These are phyloP conservation scores for Bambusicola thoracicus DNA, from an alignment of 2,113 vertebrate species.

Conservation along the genomic window DNA sequence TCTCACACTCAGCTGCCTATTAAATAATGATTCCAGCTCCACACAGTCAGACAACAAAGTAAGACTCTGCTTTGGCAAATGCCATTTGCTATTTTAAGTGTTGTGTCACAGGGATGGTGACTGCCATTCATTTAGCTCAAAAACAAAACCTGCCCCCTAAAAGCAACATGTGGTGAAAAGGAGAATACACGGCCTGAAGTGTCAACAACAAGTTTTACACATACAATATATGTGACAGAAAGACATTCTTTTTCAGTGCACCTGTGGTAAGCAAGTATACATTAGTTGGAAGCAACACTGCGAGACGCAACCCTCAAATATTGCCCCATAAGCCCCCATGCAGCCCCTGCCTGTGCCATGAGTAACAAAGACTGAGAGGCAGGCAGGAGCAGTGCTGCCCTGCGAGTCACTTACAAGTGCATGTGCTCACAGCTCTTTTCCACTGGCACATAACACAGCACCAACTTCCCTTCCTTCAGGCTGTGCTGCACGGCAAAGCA, in stretches of 20 bases:
- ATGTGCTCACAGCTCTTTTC: fast-evolving
- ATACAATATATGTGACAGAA: background rate
- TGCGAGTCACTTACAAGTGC: fast-evolving
- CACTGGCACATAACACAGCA: background rate
- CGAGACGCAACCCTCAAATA: no score
- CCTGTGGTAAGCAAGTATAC: background rate
- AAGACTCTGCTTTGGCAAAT: background rate
- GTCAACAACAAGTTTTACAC: background rate
- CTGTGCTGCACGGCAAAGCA: background rate
- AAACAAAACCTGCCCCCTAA: background rate
- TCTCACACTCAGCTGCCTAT: background rate
- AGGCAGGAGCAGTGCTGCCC: fast-evolving
- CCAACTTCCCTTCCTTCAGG: background rate
- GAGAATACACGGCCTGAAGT: background rate
- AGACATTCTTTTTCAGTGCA: background rate
- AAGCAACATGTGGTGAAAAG: background rate
- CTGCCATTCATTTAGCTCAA: background rate
- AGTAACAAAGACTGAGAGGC: fast-evolving
- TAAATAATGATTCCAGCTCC: background rate
- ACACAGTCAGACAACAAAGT: background rate
- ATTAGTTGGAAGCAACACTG: background rate
- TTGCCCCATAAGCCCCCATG: background rate
- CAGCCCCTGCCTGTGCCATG: background rate
- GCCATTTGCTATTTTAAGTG: background rate
- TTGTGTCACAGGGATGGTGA: fast-evolving